Evolutionary conservation across 2,888 invertebrate species (phyloP), one percentile per base, ranked within the genome.

Genomic region (Phalera bucephala): DNA sequence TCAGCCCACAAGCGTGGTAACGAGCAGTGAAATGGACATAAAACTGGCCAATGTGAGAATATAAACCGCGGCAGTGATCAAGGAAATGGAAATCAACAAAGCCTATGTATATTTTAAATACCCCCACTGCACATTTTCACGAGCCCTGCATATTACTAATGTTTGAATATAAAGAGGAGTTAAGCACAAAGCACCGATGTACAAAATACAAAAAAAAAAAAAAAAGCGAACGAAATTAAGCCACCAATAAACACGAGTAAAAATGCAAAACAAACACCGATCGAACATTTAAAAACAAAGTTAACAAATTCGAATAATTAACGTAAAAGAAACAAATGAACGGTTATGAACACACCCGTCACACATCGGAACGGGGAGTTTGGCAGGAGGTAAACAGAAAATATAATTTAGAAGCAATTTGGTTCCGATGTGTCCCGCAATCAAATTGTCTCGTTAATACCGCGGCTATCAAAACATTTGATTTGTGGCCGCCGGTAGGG

Each of bases 321-420:
- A 77, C 72, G 72, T 52, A 75, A 78, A 65, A 80, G 80, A 76
- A 78, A 81, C 82, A 80, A 79, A 76, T 74, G 67, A 33, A 62
- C 81, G 80, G 78, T 72, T 77, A 77, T 67, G 37, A 52, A 56
- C 58, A 74, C 77, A 78, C 72, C 72, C 80, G 77, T 82, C 80
- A 82, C 72, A 71, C 72, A 82, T 79, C 73, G 79, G 69, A 71
- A 71, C 71, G 72, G 82, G 82, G 86, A 83, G 85, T 86, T 85
- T 78, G 85, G 84, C 83, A 81, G 82, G 86, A 87, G 80, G 89
- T 88, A 89, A 89, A 89, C 89, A 89, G 83, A 88, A 87, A 88
- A 88, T 88, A 89, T 89, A 88, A 89, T 89, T 89, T 88, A 87
- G 84, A 84, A 89, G 88, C 89, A 89, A 89, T 89, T 89, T 89